Base-by-base conservation (phyloP, 2,797 vertebrate species). In the Esox lucius region DNA sequence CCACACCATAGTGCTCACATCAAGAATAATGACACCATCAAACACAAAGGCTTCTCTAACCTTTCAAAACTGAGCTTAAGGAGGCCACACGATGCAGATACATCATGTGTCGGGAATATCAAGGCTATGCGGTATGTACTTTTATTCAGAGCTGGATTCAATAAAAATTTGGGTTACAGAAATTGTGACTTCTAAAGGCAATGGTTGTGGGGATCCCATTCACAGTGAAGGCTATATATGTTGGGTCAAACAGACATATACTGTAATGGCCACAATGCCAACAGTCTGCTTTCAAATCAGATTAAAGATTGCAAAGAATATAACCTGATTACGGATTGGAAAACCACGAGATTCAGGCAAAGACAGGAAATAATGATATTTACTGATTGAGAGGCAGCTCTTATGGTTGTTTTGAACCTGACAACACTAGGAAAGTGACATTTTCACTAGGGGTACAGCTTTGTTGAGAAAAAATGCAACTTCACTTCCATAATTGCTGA, bases 1-100 rank as follows among this genome's bases (percentile, higher is more conserved):
- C 59, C 76, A 48, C 59, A 68, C 69, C 65, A 65, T 65, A 72
- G 46, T 28, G 51, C 46, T 42, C 72, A 70, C 51, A 56, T 56
- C 31, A 28, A 0, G 11, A 17, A 73, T 5, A 12, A 0, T 39
- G 24, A 46, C 22, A 5, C 19, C 64, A 68, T 71, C 49, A 26
- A 61, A 22, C 56, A 26, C n/a, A 61, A 61, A 15, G 31, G 28
- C 26, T 33, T 66, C 17, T 12, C 22, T 61, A 61, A 61, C 56
- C 56, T 61, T 61, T 22, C 19, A 24, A 12, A 17, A 26, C 3
- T 3, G 56, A 24, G 56, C 9, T 24, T 61, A 9, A 6, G 56
- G 9, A 46, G 9, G 22, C 56, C 22, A 61, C 56, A 26, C 7
- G 56, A 61, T 61, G 56, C 22, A 26, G 56, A 61, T 61, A 4